A percentile compares a stretch with the other conserved stretches of the same genome.
Evolutionary conservation across 2,888 invertebrate genomes (phyloP).

Genomic region (Deroplatys truncata): DNA sequence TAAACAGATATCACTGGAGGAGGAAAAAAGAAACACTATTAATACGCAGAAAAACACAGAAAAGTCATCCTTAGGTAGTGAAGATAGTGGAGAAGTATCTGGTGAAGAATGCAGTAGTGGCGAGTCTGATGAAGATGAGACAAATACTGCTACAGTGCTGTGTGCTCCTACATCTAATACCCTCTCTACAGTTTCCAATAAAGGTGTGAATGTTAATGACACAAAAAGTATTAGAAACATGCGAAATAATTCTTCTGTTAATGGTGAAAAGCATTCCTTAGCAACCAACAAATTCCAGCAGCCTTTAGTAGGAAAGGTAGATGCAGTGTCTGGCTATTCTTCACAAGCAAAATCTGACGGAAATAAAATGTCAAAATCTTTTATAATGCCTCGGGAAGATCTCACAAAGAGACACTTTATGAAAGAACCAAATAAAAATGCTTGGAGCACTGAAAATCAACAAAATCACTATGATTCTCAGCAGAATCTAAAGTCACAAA

Average conservation of each 20-base stretch:
- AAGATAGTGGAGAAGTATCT: slow-evolving; percentile 27
- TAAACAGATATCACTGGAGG: slow-evolving; percentile 43
- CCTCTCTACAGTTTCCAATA: background rate
- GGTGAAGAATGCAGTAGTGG: slow-evolving; percentile 34
- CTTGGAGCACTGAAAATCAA: background rate
- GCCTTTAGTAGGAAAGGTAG: background rate
- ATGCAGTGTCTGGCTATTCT: background rate
- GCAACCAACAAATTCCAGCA: background rate
- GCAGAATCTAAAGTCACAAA: background rate
- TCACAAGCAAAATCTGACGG: background rate
- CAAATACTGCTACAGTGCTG: slow-evolving; percentile 17
- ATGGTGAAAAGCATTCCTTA: background rate
- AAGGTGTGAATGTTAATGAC: background rate
- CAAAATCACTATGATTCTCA: background rate
- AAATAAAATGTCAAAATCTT: background rate
- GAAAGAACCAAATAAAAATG: background rate
- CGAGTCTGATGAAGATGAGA: slow-evolving; percentile 26
- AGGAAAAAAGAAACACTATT: slow-evolving; percentile 34
- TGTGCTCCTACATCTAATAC: background rate
- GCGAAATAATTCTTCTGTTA: background rate
- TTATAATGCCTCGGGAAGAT: background rate
- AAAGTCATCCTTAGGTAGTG: slow-evolving; percentile 11
- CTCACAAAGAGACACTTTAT: background rate
- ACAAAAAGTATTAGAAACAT: background rate
- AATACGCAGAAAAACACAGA: background rate